Base-by-base conservation (phyloP, 2,888 invertebrate species). In the Agriopis aurantiaria region DNA sequence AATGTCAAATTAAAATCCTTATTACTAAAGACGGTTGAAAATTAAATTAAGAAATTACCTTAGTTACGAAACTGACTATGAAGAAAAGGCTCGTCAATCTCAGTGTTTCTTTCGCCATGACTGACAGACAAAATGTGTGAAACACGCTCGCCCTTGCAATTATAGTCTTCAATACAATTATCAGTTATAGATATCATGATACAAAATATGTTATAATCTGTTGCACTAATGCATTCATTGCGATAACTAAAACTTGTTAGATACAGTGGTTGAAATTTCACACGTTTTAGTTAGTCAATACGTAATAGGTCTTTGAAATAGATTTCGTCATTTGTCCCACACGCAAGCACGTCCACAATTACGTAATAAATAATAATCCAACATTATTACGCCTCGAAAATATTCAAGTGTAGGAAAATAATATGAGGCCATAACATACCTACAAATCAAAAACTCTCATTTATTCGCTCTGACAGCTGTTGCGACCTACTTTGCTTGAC, bases 41-140 rank as follows among this genome's bases (percentile, higher is more conserved):
- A 33, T 33, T 33, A 33, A 33, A 33, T 33, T 33, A 33, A 5
- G 33, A 0, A 48, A 33, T 58, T 33, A 62, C 62, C 62, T 62
- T 43, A 9, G 12, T 46, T n/a, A 53, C 43, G 43, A 46, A 53
- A 45, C 33, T 53, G 10, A 62, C 0, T n/a, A 45, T 8, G 12
- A 62, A 62, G 33, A 62, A 46, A 2, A 45, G 8, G 8, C 12
- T 62, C 17, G 5, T 46, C 43, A 33, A 45, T 11, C n/a, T 5
- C 4, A 53, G 43, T 8, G 45, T 46, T 2, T 23, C 11, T 46
- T 46, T 55, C 49, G 43, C 64, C 69, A 69, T 69, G 69, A 60
- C 58, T 53, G 41, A 64, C 12, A 45, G 11, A 55, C 40, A 48
- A 59, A 68, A 63, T 52, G 51, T 46, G 4, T 33, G 2, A 10